These are phyloP conservation scores for Copsychus sechellarum DNA, from an alignment of 2,113 vertebrate genomes.

Conservation along the genomic window DNA sequence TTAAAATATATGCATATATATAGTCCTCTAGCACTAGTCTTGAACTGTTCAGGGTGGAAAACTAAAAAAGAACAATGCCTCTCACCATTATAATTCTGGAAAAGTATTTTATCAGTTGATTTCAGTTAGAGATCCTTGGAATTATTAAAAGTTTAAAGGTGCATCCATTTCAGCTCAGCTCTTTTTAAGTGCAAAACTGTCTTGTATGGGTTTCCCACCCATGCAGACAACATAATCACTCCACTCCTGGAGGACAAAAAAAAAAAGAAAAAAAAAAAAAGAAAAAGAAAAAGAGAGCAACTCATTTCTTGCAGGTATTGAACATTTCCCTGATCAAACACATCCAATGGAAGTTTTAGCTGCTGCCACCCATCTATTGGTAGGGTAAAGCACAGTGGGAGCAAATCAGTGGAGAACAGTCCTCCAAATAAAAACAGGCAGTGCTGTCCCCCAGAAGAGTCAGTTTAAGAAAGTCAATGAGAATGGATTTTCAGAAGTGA, in stretches of 20 bases:
- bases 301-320: neutral
- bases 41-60: neutral
- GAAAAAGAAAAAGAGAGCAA: neutral
- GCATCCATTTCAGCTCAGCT: neutral
- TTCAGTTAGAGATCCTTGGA: neutral
- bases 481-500: neutral
- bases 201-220: neutral
- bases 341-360: neutral
- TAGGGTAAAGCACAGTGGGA: neutral
- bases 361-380: neutral
- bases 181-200: neutral
- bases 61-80: neutral
- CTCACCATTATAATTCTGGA: neutral
- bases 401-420: neutral
- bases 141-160: neutral
- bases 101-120: neutral
- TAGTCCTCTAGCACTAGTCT: neutral
- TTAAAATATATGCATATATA: neutral
- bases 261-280: no score
- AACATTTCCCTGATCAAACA: neutral
- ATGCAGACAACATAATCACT: neutral
- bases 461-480: neutral
- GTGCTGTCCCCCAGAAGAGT: neutral
- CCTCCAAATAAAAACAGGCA: neutral
- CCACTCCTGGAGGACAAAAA: rapidly evolving